Conservation (phyloP, 1,140 invertebrate species). For the Drosophila bifasciata region DNA sequence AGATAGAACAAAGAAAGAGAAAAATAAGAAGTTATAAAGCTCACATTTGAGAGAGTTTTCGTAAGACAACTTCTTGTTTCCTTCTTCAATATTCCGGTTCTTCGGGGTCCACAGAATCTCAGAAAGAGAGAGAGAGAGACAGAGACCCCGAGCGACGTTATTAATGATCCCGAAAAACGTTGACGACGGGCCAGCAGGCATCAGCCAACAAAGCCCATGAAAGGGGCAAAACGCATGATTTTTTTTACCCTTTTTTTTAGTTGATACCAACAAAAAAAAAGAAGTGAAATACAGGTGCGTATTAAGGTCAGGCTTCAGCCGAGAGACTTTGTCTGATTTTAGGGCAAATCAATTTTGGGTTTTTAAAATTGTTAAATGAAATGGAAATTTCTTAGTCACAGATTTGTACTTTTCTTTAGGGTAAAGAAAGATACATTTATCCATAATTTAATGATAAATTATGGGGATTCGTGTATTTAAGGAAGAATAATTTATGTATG, state of each 20-base stretch:
- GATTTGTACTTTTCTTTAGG: slow-evolving; percentile 5
- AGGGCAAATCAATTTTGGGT: slow-evolving; percentile 18
- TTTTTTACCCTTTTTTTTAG: slow-evolving; percentile 33
- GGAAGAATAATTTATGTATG: too few relatives aligned
- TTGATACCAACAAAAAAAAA: slow-evolving; percentile 31
- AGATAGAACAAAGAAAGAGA: slow-evolving; percentile 39
- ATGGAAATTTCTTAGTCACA: slow-evolving; percentile 21
- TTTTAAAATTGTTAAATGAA: slow-evolving; percentile 46
- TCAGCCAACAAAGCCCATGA: slow-evolving; percentile 32
- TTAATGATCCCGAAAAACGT: slow-evolving; percentile 78
- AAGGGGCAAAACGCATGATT: slow-evolving; percentile 63
- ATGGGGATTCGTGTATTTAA: too few relatives aligned
- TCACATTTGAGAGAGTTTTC: slow-evolving; percentile 43
- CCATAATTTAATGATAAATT: background rate
- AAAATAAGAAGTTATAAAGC: slow-evolving; percentile 34
- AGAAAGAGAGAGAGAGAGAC: slow-evolving; percentile 13
- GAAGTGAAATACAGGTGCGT: slow-evolving; percentile 70
- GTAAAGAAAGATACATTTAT: background rate
- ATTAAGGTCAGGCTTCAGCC: slow-evolving; percentile 65
- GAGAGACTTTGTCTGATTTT: background rate
- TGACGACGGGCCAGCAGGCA: slow-evolving; percentile 48
- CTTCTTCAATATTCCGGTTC: slow-evolving; percentile 77
- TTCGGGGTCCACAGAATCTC: slow-evolving; percentile 9
- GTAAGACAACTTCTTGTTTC: slow-evolving; percentile 75
- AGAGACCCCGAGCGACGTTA: slow-evolving; percentile 58